Evolutionary conservation across 2,113 vertebrate species (phyloP).

Genomic region (Apteryx mantelli): DNA sequence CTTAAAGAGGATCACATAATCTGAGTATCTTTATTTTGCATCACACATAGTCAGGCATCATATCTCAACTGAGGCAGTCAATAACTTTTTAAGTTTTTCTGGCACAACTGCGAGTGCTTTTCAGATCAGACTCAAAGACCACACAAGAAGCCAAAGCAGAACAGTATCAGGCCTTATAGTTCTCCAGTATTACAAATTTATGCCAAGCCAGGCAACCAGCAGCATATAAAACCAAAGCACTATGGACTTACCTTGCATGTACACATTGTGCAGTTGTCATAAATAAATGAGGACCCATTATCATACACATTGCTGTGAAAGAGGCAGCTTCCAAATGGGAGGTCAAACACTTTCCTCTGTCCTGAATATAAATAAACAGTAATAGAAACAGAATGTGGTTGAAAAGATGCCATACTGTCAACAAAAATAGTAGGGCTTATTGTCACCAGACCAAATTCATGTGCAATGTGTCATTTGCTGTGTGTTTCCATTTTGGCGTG

Average conservation of each 20-base stretch:
- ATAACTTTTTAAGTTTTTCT: background rate
- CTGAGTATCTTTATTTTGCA: background rate
- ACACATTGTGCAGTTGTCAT: constrained; percentile 93
- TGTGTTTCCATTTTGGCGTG: constrained; percentile 18
- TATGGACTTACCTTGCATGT: constrained; percentile 84
- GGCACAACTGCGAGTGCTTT: background rate
- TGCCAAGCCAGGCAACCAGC: background rate
- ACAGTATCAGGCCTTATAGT: background rate
- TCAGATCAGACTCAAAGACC: background rate
- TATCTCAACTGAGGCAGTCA: background rate
- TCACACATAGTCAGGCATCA: background rate
- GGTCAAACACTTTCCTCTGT: constrained; percentile 97
- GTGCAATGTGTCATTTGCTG: background rate
- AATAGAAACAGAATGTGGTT: constrained; percentile 38
- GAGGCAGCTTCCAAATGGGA: constrained; percentile 93
- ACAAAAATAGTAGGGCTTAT: constrained; percentile 36
- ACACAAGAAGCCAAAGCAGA: constrained; percentile 17
- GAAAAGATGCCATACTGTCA: background rate
- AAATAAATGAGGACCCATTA: constrained; percentile 86
- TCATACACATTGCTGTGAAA: constrained; percentile 96
- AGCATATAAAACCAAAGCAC: background rate
- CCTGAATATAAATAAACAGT: constrained; percentile 77
- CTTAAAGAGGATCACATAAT: background rate
- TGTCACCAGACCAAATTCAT: constrained; percentile 42
- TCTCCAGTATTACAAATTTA: background rate